Base-by-base conservation (phyloP, 2,113 vertebrate genomes). In the Petrocephalus microphthalmus region DNA sequence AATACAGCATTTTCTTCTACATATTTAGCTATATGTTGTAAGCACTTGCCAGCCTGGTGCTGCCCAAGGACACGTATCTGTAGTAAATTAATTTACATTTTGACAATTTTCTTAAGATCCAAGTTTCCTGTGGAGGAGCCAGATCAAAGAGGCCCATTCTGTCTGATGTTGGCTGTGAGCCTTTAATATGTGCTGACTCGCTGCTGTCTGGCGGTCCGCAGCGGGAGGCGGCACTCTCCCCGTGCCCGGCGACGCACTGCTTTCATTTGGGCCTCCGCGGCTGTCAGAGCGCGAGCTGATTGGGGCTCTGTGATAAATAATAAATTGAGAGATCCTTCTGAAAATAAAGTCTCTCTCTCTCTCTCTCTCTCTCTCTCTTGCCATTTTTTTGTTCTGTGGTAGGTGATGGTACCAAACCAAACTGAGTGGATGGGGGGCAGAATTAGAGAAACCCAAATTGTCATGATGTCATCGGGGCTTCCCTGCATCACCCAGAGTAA, bases 71-170 rank as follows among this genome's bases (percentile, higher is more conserved):
- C 86, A 95, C 93, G 87, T 95, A 96, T 95, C 95, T 95, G 94
- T 94, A 96, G 94, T 97, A 98, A 99, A 98, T 98, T 97, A 97
- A 99, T 99, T 99, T 98, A 95, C 94, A 96, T 96, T 98, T 97
- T 97, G 97, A 97, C 96, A 97, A 97, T 98, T 99, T 98, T 97
- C 97, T 95, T 97, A 97, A 98, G 97, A 98, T 97, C 96, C 97
- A 95, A 97, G 96, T 96, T 97, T 98, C 97, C 97, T 97, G 95
- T 96, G 95, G 97, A 97, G 96, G 95, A 96, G 95, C 89, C 91
- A 98, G 98, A 99, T 99, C 97, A 99, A 99, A 99, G 97, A 94
- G 94, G 93, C 93, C 95, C 96, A 96, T 98, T 98, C 97, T 91
- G 96, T 97, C 96, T 98, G 97, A 98, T 97, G 98, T 98, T 78